phyloP scores from a whole-genome alignment of 37 sponge, comb jelly and placozoan genomes.

The Haliclona indistincta region DNA sequence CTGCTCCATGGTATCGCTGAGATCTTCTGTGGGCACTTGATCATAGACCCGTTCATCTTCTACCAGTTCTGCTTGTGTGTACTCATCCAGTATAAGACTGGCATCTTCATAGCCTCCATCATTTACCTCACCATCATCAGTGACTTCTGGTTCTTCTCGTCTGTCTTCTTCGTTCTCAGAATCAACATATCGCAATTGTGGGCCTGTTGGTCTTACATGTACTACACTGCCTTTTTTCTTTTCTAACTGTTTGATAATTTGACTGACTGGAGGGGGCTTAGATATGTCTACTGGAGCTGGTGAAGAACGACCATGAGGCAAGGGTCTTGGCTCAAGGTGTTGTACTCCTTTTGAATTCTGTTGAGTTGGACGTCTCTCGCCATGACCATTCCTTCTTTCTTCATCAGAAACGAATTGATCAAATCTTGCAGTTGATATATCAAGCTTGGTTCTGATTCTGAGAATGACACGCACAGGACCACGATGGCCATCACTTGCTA shows the following conservation, averaged over 20 bases:
- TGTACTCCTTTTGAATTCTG: no score
- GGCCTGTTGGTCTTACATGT: background rate
- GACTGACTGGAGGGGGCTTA: background rate
- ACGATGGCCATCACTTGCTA: constrained; percentile 52
- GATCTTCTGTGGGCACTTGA: constrained; percentile 4
- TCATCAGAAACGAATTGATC: constrained; percentile 49
- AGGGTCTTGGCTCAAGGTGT: background rate
- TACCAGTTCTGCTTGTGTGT: background rate
- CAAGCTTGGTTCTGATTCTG: constrained; percentile 22
- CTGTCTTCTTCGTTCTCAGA: background rate
- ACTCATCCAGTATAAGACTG: background rate
- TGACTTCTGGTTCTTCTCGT: background rate
- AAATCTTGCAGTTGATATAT: constrained; percentile 21
- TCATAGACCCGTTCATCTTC: constrained; percentile 2
- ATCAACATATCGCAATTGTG: background rate
- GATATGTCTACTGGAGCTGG: background rate
- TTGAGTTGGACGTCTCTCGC: no score
- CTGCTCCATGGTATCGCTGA: no score
- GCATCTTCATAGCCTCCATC: background rate
- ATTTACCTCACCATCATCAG: background rate
- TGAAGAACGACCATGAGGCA: background rate
- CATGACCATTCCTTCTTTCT: constrained; percentile 8
- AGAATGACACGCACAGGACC: constrained; percentile 52
- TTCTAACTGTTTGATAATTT: background rate
- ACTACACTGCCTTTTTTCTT: background rate